These are phyloP conservation scores for Nezara viridula DNA, from an alignment of 2,888 invertebrate genomes.

Conservation along the genomic window DNA sequence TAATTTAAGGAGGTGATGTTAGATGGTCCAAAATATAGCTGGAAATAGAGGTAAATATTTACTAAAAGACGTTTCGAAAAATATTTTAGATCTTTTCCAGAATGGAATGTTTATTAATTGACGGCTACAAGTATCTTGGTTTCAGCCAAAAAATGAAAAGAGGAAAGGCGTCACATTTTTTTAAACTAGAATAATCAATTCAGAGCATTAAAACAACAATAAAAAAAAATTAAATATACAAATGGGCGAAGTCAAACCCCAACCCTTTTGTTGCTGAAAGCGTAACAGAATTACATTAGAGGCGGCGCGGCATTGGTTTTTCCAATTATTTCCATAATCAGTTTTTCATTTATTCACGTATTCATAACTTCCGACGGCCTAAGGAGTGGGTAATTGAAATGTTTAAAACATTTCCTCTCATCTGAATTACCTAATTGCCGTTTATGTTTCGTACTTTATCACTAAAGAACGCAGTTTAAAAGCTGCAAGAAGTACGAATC, in stretches of 20 bases:
- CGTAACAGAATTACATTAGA: neutral
- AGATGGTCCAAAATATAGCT: no score
- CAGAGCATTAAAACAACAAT: neutral
- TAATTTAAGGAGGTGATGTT: no score
- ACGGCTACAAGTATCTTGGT: no score
- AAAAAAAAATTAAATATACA: neutral
- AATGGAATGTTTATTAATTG: no score
- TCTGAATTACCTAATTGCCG: slow-evolving; percentile 25
- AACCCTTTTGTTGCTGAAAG: neutral
- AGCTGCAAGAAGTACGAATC: neutral
- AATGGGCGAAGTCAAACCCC: neutral
- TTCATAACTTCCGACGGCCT: neutral
- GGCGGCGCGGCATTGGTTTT: neutral
- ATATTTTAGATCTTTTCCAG: no score
- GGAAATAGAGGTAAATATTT: no score
- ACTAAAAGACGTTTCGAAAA: no score
- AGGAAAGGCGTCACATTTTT: no score
- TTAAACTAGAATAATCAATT: no score
- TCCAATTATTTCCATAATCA: slow-evolving; percentile 22
- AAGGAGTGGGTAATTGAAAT: slow-evolving; percentile 29
- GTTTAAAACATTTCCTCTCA: neutral
- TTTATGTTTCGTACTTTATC: neutral
- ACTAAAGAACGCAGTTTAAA: neutral
- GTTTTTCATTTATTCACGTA: slow-evolving; percentile 24
- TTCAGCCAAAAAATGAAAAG: no score